A percentile compares a stretch with the other conserved stretches of the same genome.
Conservation (phyloP, 2,113 vertebrate genomes). For the Tyrannus savana region DNA sequence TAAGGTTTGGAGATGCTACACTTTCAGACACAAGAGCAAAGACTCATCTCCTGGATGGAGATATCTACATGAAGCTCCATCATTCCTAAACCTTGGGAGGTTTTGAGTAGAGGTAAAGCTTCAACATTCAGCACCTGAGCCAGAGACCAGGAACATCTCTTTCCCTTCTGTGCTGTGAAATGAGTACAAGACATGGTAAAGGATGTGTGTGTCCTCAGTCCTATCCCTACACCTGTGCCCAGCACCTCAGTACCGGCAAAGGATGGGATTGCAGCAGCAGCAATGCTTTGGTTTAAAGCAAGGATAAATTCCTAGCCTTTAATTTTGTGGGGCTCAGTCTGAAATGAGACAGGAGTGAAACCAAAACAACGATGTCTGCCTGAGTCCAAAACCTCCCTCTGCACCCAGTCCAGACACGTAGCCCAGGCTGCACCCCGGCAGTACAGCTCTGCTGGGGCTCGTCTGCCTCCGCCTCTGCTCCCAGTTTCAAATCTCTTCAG, state of each 20-base stretch:
- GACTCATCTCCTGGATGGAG: neutral
- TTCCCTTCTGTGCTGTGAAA: neutral
- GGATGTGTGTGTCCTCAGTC: fast-evolving
- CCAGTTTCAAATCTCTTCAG: neutral
- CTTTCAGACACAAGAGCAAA: neutral
- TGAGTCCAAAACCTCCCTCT: neutral
- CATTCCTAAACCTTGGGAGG: neutral
- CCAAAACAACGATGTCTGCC: neutral
- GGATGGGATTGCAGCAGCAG: neutral
- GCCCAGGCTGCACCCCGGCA: neutral
- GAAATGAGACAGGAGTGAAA: neutral
- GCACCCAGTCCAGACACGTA: neutral
- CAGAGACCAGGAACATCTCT: neutral
- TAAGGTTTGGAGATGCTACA: neutral
- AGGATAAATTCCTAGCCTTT: neutral
- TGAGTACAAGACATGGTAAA: neutral
- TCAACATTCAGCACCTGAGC: neutral
- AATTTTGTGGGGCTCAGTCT: neutral
- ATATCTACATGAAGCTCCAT: neutral
- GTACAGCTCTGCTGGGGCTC: neutral
- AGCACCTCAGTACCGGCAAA: neutral
- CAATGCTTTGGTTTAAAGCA: neutral
- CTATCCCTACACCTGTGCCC: fast-evolving
- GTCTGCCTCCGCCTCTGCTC: neutral
- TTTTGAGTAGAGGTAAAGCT: neutral